Evolutionary conservation across 37 sponge, comb jelly and placozoan species (phyloP).

Genomic region (Beroe forskalii): DNA sequence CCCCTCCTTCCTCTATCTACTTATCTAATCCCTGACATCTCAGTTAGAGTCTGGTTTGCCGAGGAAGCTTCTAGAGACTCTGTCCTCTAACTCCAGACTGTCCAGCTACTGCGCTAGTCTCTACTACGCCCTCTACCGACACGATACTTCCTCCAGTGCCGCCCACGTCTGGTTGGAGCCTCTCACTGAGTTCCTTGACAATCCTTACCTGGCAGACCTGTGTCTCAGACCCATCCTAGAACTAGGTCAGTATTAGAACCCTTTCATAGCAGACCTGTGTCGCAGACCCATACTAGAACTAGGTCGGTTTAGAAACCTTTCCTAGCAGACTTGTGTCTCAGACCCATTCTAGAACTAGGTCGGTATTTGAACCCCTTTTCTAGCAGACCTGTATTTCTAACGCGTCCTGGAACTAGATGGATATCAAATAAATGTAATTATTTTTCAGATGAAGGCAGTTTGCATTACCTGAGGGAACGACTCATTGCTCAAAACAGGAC

Average conservation of each 20-base stretch:
- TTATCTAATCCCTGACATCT: no score
- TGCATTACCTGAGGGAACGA: not conserved
- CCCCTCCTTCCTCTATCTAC: no score
- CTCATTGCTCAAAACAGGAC: not conserved
- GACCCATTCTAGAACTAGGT: conserved; percentile 25
- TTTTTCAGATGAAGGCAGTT: conserved; percentile 9
- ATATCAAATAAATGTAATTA: no score
- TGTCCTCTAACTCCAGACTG: not conserved
- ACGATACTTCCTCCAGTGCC: not conserved
- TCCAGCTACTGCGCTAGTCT: not conserved
- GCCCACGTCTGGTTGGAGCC: not conserved
- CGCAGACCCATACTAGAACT: conserved; percentile 6
- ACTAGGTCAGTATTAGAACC: not conserved
- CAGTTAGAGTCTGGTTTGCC: conserved; percentile 6
- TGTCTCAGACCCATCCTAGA: conserved; percentile 36
- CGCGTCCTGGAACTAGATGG: no score
- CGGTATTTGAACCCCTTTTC: no score
- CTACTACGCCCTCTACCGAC: conserved; percentile 5
- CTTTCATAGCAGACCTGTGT: conserved; percentile 11
- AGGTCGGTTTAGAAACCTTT: not conserved
- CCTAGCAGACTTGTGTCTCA: conserved; percentile 6
- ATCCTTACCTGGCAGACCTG: not conserved
- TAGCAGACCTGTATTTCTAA: no score
- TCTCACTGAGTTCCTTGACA: not conserved
- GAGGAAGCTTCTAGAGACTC: not conserved